These are phyloP conservation scores for Mus pahari DNA, from an alignment of 2,113 vertebrate species.

Conservation along the genomic window DNA sequence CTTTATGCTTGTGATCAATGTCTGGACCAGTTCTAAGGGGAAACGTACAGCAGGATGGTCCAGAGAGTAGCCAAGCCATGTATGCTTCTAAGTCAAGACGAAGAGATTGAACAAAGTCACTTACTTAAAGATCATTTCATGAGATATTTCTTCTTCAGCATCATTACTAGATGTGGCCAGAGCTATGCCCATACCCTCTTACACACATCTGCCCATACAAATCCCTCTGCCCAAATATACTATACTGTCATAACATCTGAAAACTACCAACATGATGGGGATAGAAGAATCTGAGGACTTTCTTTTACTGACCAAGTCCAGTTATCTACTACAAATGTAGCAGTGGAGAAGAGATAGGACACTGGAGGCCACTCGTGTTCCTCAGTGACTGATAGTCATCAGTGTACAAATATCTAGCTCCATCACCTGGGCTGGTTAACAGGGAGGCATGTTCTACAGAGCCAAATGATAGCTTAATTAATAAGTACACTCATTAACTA, in stretches of 20 bases:
- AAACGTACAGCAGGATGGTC: background rate
- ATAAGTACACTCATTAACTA: background rate
- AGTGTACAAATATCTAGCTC: background rate
- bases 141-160: background rate
- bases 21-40: background rate
- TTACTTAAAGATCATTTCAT: background rate
- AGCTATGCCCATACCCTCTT: background rate
- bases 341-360: background rate
- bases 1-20: background rate
- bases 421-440: background rate
- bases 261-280: background rate
- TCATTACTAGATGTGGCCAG: background rate
- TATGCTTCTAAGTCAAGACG: background rate
- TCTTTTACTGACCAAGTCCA: background rate
- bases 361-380: background rate
- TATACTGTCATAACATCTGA: background rate
- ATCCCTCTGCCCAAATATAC: background rate
- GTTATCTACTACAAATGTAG: background rate
- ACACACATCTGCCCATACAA: background rate
- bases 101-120: background rate
- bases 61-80: background rate
- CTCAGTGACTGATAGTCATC: background rate
- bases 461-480: background rate
- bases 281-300: background rate
- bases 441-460: background rate